These are phyloP conservation scores for Glomeris marginata DNA, from an alignment of 2,888 invertebrate genomes.

Conservation along the genomic window DNA sequence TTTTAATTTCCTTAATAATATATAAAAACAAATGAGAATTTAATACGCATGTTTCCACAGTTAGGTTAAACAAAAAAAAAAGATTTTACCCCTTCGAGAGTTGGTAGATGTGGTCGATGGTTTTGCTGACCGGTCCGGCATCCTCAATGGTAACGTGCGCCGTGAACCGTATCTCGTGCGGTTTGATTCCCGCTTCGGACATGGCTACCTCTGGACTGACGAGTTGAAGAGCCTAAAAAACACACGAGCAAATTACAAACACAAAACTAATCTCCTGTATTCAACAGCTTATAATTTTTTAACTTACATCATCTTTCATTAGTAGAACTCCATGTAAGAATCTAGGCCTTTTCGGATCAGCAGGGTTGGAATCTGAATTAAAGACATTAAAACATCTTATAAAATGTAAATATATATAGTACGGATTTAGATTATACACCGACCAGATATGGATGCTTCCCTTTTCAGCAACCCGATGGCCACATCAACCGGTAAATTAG, in stretches of 20 bases:
- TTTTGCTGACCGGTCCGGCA: conserved; percentile 56
- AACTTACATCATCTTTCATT: conserved; percentile 56
- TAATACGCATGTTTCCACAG: not conserved
- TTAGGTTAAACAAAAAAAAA: conserved; percentile 5
- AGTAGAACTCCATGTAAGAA: conserved; percentile 79
- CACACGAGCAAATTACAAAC: not conserved
- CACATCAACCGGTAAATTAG: conserved; percentile 80
- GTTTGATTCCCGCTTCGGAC: conserved; percentile 64
- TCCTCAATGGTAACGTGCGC: conserved; percentile 73
- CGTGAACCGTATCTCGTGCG: conserved; percentile 61
- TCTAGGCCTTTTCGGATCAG: conserved; percentile 75
- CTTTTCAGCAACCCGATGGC: conserved; percentile 37
- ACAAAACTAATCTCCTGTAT: too few relatives aligned
- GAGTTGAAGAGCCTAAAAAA: conserved; percentile 49
- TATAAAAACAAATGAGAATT: not conserved
- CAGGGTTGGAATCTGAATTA: conserved; percentile 27
- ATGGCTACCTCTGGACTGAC: conserved; percentile 77
- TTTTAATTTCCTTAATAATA: conserved; percentile 40
- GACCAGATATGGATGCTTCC: conserved; percentile 10
- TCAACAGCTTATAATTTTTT: not conserved
- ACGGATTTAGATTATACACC: too few relatives aligned
- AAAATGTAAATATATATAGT: not conserved
- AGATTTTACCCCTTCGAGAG: conserved; percentile 46
- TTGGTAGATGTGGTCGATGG: conserved; percentile 59
- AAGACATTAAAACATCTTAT: not conserved